A percentile compares a stretch with the other conserved stretches of the same genome.
Evolutionary conservation across 2,888 invertebrate species (phyloP).

Genomic region (Buathra laborator): DNA sequence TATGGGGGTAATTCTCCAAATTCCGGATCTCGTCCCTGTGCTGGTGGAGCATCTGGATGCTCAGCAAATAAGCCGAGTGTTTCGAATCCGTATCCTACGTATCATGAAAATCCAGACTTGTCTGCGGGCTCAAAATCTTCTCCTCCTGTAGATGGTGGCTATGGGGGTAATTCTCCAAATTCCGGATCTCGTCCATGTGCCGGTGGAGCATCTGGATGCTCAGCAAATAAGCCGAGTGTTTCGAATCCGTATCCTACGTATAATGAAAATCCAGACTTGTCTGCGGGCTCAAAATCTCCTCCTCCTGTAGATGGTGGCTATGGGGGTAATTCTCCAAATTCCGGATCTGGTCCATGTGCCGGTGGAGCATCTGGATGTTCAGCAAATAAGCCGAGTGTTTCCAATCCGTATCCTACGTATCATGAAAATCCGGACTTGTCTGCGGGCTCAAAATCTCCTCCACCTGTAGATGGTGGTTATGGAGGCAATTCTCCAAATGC

Average conservation of each 20-base stretch:
- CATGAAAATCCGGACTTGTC: background rate
- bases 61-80: background rate
- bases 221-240: background rate
- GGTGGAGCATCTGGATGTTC: background rate
- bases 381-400: constrained; percentile 20
- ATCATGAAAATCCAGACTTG: background rate
- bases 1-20: background rate
- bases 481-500: constrained; percentile 22
- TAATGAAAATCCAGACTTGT: constrained; percentile 4
- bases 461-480: background rate
- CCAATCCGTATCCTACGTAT: constrained; percentile 35
- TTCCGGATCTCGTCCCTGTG: constrained; percentile 19
- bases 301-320: background rate
- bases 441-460: background rate
- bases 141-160: background rate
- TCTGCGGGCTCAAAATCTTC: background rate
- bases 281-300: constrained; percentile 10
- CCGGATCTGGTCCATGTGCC: background rate
- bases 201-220: background rate
- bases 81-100: background rate
- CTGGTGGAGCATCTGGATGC: constrained; percentile 26
- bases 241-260: background rate
- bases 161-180: too few relatives aligned
- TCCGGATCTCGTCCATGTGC: background rate
- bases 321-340: background rate